phyloP scores from a whole-genome alignment of 2,113 vertebrate genomes.

The Turdus rufiventris region DNA sequence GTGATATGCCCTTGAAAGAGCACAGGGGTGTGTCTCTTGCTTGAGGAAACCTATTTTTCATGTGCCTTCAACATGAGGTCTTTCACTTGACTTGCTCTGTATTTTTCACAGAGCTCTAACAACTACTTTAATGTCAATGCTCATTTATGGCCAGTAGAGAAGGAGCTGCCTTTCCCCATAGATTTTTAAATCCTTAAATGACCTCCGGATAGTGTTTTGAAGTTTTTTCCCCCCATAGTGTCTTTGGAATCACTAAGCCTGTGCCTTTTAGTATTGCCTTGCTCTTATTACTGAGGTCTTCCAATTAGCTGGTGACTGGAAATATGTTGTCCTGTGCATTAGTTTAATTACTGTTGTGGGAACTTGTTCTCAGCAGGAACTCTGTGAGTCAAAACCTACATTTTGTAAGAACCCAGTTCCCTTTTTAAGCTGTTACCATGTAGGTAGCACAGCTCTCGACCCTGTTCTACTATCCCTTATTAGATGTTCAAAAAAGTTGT shows the following conservation, averaged over 20 bases:
- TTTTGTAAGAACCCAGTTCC: neutral
- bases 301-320: neutral
- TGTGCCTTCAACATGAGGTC: neutral
- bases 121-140: neutral
- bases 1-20: neutral
- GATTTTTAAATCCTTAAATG: slow-evolving; percentile 2
- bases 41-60: slow-evolving; percentile 1
- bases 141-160: slow-evolving; percentile 10
- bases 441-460: neutral
- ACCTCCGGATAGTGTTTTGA: neutral
- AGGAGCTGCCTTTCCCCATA: neutral
- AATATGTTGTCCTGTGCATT: neutral
- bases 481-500: neutral
- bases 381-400: neutral
- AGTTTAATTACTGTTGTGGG: neutral
- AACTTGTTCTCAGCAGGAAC: neutral
- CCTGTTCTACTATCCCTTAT: neutral
- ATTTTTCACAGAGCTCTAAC: slow-evolving; percentile 17
- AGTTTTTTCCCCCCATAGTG: neutral
- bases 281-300: neutral
- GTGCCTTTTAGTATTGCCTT: neutral
- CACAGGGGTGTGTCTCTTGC: neutral
- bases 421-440: neutral
- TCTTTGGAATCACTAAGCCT: fast-evolving
- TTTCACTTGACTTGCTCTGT: slow-evolving; percentile 41